Conservation (phyloP, 2,888 invertebrate species). For the Pyrocoelia pectoralis region DNA sequence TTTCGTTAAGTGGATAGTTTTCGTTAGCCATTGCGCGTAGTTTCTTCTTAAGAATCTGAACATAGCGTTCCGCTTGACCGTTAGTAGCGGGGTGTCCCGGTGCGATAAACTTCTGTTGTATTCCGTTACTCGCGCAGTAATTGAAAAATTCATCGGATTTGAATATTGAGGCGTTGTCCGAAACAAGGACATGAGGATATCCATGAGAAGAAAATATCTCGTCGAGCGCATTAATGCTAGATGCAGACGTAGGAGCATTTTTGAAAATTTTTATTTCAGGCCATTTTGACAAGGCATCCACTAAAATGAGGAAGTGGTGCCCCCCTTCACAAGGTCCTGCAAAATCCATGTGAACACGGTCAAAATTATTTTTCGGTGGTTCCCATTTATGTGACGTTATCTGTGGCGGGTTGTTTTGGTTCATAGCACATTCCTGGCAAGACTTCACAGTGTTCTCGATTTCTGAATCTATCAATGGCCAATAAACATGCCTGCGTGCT, state of each 20-base stretch:
- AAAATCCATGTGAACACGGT: too few relatives aligned
- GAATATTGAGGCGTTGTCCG: constrained; percentile 3
- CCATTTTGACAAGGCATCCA: constrained; percentile 1
- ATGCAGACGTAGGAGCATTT: neutral
- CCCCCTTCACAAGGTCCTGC: too few relatives aligned
- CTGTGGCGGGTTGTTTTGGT: constrained; percentile 3
- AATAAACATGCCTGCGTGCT: neutral
- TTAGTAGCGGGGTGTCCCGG: too few relatives aligned
- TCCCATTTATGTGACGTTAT: too few relatives aligned
- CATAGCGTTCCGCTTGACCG: too few relatives aligned
- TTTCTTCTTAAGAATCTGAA: constrained; percentile 3
- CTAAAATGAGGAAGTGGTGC: neutral
- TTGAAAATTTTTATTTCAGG: neutral
- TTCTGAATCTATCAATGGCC: neutral
- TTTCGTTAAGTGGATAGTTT: too few relatives aligned
- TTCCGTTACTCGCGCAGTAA: neutral
- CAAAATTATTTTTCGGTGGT: too few relatives aligned
- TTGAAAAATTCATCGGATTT: neutral
- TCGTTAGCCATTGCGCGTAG: neutral
- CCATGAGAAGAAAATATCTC: neutral
- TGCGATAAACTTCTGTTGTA: neutral
- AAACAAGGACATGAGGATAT: constrained; percentile 3
- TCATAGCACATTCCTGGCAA: neutral
- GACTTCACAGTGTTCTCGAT: constrained; percentile 1
- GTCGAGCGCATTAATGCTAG: neutral